Evolutionary conservation across 1,140 invertebrate species (phyloP).

Genomic region (Papilio dardanus): DNA sequence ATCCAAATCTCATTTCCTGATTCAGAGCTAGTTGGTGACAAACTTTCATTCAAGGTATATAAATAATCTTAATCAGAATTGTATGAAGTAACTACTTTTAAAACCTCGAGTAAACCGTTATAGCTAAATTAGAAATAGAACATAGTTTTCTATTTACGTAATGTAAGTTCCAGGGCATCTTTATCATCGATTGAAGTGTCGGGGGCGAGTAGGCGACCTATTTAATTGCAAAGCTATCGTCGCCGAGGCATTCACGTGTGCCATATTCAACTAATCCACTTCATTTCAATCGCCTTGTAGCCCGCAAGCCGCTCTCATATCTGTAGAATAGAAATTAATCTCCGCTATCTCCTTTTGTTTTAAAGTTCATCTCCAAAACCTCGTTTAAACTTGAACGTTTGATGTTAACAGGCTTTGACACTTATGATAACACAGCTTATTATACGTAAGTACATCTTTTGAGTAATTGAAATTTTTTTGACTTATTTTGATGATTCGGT

Average conservation of each 20-base stretch:
- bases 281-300: conserved; percentile 39
- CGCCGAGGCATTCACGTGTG: conserved; percentile 55
- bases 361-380: not conserved
- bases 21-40: too few species aligned
- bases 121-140: not conserved
- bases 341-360: conserved; percentile 20
- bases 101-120: not conserved
- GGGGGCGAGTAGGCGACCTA: conserved; percentile 46
- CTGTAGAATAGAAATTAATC: conserved; percentile 31
- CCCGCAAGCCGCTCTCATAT: conserved; percentile 25
- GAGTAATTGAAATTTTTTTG: not conserved
- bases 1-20: too few species aligned
- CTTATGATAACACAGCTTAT: not conserved
- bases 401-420: conserved; percentile 23
- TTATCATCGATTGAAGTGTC: conserved; percentile 25
- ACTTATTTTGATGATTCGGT: too few species aligned
- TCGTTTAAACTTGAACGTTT: not conserved
- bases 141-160: not conserved
- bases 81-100: too few species aligned
- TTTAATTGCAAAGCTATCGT: conserved; percentile 60
- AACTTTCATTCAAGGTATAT: too few species aligned
- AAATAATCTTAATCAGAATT: too few species aligned
- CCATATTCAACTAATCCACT: conserved; percentile 48
- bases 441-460: not conserved
- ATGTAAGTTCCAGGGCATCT: not conserved